Percentiles rank a stretch among this genome's conserved stretches.
Conservation (phyloP, 1,140 invertebrate genomes). For the Oryctes rhinoceros region DNA sequence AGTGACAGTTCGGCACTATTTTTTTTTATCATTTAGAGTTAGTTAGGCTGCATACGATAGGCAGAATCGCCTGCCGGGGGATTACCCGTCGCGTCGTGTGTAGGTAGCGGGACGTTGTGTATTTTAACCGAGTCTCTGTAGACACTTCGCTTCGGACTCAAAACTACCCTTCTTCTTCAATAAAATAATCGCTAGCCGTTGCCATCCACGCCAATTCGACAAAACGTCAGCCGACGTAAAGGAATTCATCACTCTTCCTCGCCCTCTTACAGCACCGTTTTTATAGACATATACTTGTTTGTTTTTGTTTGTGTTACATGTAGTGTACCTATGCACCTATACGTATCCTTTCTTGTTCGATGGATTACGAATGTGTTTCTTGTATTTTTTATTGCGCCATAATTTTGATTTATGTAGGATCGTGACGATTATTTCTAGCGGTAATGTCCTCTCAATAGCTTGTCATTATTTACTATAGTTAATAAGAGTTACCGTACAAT, state of each 20-base stretch:
- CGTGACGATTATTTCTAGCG: too few relatives aligned
- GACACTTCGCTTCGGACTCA: not conserved
- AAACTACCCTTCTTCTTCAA: not conserved
- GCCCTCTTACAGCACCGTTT: not conserved
- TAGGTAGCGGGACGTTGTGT: too few relatives aligned
- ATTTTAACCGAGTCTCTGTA: not conserved
- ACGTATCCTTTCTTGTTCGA: not conserved
- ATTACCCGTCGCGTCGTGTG: too few relatives aligned
- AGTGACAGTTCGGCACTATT: too few relatives aligned
- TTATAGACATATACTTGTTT: conserved; percentile 39
- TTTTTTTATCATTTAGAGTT: too few relatives aligned
- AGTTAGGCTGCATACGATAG: too few relatives aligned
- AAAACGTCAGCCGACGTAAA: conserved; percentile 24
- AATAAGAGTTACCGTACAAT: too few relatives aligned
- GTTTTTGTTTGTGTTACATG: conserved; percentile 31
- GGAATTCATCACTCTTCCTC: conserved; percentile 2
- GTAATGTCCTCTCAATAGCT: too few relatives aligned
- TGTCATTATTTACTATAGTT: too few relatives aligned
- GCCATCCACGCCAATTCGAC: conserved; percentile 4
- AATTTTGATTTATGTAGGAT: not conserved
- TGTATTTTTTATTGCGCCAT: not conserved
- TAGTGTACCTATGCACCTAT: conserved; percentile 12
- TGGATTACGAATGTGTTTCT: not conserved
- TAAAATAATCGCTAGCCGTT: not conserved
- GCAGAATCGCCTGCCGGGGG: too few relatives aligned